A percentile compares a stretch with the other conserved stretches of the same genome.
phyloP scores from a whole-genome alignment of 2,797 vertebrate species.

The Enteromius anoplus region DNA sequence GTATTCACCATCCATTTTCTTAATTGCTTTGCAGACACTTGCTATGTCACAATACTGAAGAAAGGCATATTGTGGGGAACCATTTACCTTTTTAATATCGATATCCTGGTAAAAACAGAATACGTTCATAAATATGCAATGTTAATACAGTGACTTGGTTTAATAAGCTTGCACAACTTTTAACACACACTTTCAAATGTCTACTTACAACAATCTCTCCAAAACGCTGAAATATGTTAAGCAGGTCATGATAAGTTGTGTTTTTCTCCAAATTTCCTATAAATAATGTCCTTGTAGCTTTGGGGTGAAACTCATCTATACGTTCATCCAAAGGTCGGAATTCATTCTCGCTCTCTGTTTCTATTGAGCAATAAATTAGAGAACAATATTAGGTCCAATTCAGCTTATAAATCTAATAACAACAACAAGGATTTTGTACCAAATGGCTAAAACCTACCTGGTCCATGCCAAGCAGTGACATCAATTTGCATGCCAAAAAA shows the following conservation, averaged over 20 bases:
- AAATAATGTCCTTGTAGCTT: constrained; percentile 96
- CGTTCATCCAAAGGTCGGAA: constrained; percentile 96
- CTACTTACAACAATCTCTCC: constrained; percentile 95
- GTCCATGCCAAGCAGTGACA: constrained; percentile 96
- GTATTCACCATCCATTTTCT: constrained; percentile 96
- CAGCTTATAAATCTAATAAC: not conserved
- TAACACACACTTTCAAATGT: constrained; percentile 2
- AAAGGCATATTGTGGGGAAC: constrained; percentile 97
- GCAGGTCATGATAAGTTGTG: constrained; percentile 94
- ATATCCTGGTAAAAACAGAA: constrained; percentile 85
- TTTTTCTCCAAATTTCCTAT: constrained; percentile 99
- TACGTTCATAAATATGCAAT: constrained; percentile 1
- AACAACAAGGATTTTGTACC: not conserved
- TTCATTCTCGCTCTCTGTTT: constrained; percentile 99
- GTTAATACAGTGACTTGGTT: not conserved
- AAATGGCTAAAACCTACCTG: constrained; percentile 78
- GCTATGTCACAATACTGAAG: constrained; percentile 98
- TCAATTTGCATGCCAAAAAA: constrained; percentile 99
- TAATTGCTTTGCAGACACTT: constrained; percentile 99
- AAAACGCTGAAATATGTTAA: constrained; percentile 97
- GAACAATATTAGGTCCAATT: not conserved
- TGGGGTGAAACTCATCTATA: constrained; percentile 98
- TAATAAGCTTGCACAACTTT: not conserved
- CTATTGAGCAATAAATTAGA: constrained; percentile 58
- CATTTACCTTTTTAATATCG: constrained; percentile 98